Evolutionary conservation across 2,888 invertebrate species (phyloP).

Genomic region (Embidobia sp.): DNA sequence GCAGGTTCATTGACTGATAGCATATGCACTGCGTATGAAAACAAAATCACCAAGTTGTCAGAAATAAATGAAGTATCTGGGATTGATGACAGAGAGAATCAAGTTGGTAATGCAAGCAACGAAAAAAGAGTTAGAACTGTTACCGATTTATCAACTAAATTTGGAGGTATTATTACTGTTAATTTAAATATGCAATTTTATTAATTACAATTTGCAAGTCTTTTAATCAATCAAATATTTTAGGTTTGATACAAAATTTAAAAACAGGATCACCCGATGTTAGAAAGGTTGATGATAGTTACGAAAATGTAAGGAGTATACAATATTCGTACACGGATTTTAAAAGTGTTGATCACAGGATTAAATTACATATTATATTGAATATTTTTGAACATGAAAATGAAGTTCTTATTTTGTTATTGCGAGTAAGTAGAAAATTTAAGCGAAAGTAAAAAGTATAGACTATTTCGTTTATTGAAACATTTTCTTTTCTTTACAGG

Average conservation of each 20-base stretch:
- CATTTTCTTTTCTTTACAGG: conserved; percentile 65
- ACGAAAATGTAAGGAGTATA: conserved; percentile 75
- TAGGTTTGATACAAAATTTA: conserved; percentile 82
- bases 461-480: conserved; percentile 6
- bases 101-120: too few species aligned
- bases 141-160: conserved; percentile 79
- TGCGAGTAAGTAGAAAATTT: conserved; percentile 77
- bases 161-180: too few species aligned
- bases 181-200: too few species aligned
- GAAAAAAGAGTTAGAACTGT: too few species aligned
- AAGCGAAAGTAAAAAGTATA: background rate
- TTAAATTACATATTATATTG: conserved; percentile 84
- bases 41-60: conserved; percentile 70
- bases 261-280: conserved; percentile 80
- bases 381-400: conserved; percentile 83
- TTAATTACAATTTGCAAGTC: too few species aligned
- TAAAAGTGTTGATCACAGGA: conserved; percentile 83
- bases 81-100: conserved; percentile 67
- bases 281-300: conserved; percentile 68
- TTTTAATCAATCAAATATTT: conserved; percentile 6
- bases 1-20: conserved; percentile 84
- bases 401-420: conserved; percentile 83
- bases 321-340: conserved; percentile 84
- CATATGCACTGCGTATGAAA: conserved; percentile 84
- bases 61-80: conserved; percentile 68